Percentiles rank a stretch among this genome's conserved stretches.
These are phyloP conservation scores for Myotis pilosus DNA, from an alignment of 2,797 vertebrate species.

Conservation along the genomic window DNA sequence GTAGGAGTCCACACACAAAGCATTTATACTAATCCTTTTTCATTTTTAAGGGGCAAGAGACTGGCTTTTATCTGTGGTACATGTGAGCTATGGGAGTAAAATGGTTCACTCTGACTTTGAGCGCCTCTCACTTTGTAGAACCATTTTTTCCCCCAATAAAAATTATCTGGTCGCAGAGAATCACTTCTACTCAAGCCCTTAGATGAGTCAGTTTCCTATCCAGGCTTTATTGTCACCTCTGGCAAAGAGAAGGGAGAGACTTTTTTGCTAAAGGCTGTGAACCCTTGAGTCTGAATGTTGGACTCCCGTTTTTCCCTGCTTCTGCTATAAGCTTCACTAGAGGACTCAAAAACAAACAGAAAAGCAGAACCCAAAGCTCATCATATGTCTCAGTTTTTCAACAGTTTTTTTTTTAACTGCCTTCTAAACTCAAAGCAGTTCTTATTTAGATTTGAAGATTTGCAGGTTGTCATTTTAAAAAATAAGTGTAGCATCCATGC, in stretches of 20 bases:
- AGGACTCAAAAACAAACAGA: not conserved
- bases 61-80: not conserved
- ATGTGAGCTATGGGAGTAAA: slow-evolving; percentile 1
- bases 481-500: not conserved
- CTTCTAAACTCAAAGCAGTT: not conserved
- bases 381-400: not conserved
- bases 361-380: not conserved
- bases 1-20: not conserved
- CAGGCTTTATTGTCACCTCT: not conserved
- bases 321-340: not conserved
- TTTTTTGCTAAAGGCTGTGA: slow-evolving; percentile 22
- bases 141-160: not conserved
- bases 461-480: slow-evolving; percentile 21
- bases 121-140: not conserved
- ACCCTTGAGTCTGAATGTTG: not conserved
- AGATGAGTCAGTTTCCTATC: not conserved
- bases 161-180: not conserved
- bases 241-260: not conserved
- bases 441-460: slow-evolving; percentile 28
- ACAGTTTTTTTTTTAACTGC: not conserved
- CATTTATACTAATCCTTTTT: not conserved
- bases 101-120: slow-evolving; percentile 17
- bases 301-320: not conserved
- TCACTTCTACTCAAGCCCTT: not conserved
- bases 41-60: not conserved